phyloP scores from a whole-genome alignment of 2,797 vertebrate species.

The Tapirus indicus region DNA sequence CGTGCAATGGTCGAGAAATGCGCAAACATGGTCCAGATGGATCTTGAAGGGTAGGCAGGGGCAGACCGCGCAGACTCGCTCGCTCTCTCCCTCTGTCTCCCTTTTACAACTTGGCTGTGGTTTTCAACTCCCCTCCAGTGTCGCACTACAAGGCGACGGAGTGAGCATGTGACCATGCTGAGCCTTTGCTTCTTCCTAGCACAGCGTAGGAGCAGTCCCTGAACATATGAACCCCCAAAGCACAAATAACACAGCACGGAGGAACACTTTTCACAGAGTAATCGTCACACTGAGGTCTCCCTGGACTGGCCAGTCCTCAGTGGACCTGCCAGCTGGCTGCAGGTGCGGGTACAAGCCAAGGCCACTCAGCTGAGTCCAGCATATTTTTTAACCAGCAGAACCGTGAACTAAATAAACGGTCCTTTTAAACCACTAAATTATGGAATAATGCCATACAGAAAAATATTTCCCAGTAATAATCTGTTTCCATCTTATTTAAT shows the following conservation, averaged over 20 bases:
- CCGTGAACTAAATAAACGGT: not conserved
- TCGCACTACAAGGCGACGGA: not conserved
- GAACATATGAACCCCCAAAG: not conserved
- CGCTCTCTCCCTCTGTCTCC: not conserved
- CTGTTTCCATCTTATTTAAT: slow-evolving; percentile 18
- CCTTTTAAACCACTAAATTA: slow-evolving; percentile 1
- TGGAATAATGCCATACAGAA: not conserved
- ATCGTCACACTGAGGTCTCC: not conserved
- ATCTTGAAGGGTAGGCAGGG: too few relatives aligned
- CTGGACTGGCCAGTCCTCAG: not conserved
- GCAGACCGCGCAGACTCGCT: too few relatives aligned
- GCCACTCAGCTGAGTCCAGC: not conserved
- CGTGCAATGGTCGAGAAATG: not conserved
- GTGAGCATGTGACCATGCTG: not conserved
- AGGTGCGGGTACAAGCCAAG: not conserved
- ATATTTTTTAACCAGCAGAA: not conserved
- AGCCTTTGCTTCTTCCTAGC: not conserved
- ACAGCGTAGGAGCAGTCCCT: not conserved
- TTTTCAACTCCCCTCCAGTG: not conserved
- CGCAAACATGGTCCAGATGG: not conserved
- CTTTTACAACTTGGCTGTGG: not conserved
- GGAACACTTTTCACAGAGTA: not conserved
- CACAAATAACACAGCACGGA: not conserved
- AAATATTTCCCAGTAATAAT: not conserved
- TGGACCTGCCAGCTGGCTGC: not conserved